These are phyloP conservation scores for Tenualosa thibaudeaui DNA, from an alignment of 2,797 vertebrate species.

Conservation along the genomic window DNA sequence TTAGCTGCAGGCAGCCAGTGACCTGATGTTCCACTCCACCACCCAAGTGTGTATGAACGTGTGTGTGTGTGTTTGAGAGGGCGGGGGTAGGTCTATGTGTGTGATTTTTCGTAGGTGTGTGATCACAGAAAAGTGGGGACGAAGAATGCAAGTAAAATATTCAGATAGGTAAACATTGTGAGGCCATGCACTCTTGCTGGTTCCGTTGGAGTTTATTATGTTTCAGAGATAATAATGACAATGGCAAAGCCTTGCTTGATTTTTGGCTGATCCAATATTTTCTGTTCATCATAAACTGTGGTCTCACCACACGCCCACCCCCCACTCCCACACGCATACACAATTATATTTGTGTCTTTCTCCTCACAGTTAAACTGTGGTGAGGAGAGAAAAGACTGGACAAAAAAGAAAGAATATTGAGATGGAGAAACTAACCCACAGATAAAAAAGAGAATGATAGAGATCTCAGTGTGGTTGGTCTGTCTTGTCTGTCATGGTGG, in stretches of 20 bases:
- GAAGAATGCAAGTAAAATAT: slow-evolving; percentile 4
- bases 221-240: not conserved
- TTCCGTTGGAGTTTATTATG: not conserved
- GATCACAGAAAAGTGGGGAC: not conserved
- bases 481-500: not conserved
- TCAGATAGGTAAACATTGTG: not conserved
- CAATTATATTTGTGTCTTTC: not conserved
- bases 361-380: not conserved
- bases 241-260: not conserved
- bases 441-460: not conserved
- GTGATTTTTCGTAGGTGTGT: not conserved
- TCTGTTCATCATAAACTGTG: slow-evolving; percentile 1
- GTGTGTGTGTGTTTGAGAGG: not conserved
- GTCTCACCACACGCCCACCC: not conserved
- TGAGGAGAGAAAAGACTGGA: not conserved
- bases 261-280: not conserved
- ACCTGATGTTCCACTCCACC: slow-evolving; percentile 42
- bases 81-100: not conserved
- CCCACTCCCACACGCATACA: not conserved
- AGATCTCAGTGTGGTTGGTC: not conserved
- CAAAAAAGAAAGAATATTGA: not conserved
- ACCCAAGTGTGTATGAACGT: not conserved
- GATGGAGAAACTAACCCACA: not conserved
- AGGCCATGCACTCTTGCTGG: not conserved
- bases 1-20: slow-evolving; percentile 40